Percentiles rank a stretch among this genome's conserved stretches.
Conservation (phyloP, 2,797 vertebrate species). For the Notolabrus celidotus region DNA sequence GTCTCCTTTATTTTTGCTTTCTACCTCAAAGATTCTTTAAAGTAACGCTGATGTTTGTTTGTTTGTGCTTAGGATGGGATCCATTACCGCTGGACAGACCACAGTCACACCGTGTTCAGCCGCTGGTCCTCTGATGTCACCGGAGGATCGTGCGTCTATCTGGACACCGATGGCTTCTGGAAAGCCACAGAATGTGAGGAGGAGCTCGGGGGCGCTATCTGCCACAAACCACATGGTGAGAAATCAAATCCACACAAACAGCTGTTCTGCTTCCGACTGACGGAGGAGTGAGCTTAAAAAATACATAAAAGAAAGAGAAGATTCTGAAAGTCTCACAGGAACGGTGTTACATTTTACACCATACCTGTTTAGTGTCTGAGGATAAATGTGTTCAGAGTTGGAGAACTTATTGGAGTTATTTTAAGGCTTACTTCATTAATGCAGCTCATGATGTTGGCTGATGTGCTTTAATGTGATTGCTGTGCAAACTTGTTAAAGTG, state of each 20-base stretch:
- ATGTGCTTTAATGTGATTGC: too few species aligned
- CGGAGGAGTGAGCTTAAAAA: background rate
- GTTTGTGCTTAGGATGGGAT: constrained; percentile 84
- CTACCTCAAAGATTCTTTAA: background rate
- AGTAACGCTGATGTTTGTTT: background rate
- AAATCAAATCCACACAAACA: background rate
- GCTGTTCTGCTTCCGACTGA: background rate
- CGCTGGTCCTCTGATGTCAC: constrained; percentile 88
- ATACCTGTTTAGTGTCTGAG: too few species aligned
- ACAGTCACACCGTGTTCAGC: constrained; percentile 89
- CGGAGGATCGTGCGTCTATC: constrained; percentile 89
- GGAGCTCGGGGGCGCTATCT: constrained; percentile 89
- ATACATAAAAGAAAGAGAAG: too few species aligned
- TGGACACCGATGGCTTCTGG: constrained; percentile 95
- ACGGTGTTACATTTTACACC: too few species aligned
- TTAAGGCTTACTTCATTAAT: too few species aligned
- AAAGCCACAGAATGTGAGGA: constrained; percentile 89
- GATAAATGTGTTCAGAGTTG: too few species aligned
- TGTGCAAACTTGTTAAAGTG: too few species aligned
- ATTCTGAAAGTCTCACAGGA: too few species aligned
- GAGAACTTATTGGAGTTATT: too few species aligned
- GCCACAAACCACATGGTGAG: constrained; percentile 89
- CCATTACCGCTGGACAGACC: constrained; percentile 93
- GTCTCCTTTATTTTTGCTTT: background rate
- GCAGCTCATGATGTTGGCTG: too few species aligned